Evolutionary conservation across 2,888 invertebrate species (phyloP), one percentile per base, ranked within the genome.

Genomic region (Diarsia rubi): DNA sequence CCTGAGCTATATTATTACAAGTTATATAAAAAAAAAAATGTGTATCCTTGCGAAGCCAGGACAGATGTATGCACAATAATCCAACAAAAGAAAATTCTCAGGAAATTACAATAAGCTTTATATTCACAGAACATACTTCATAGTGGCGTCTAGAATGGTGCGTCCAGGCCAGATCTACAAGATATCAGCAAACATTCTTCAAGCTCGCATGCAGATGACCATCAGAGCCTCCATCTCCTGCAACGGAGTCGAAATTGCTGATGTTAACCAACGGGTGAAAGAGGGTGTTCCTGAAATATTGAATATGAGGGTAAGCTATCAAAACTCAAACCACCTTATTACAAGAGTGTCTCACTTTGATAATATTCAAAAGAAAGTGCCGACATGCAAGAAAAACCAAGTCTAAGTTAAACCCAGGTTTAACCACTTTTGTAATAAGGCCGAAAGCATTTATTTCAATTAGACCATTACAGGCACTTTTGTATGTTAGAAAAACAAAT

Each of bases 81-180:
- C 12, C 1, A 12, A 8, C 24, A 67, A 63, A 42, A 2, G 24
- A 16, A 24, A 42, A 27, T 21, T 27, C n/a, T 45, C 16, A 12
- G 8, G 69, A 24, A 68, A 24, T 16, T 27, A 69, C 9, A 45
- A 27, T 52, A 8, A 69, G 3, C 5, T 31, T 52, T 37, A 42
- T 65, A 52, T 72, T 72, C 59, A 19, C 95, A 99, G 99, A 78
- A 98, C 98, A 14, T 99, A 99, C 93, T 99, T 99, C 91, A 97
- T 99, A 82, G 98, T 99, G 45, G 98, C 99, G 0, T 99, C 99
- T 6, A 97, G 97, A 85, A 98, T 98, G 97, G 98, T 99, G 19
- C 97, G 99, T 8, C 99, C 99, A 0, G 98, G 98, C 0, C 98
- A 99, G 90, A 97, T 99, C 73, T 99, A 99, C 93, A 98, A 98